phyloP scores from a whole-genome alignment of 2,113 vertebrate species.

The Zosterops lateralis region DNA sequence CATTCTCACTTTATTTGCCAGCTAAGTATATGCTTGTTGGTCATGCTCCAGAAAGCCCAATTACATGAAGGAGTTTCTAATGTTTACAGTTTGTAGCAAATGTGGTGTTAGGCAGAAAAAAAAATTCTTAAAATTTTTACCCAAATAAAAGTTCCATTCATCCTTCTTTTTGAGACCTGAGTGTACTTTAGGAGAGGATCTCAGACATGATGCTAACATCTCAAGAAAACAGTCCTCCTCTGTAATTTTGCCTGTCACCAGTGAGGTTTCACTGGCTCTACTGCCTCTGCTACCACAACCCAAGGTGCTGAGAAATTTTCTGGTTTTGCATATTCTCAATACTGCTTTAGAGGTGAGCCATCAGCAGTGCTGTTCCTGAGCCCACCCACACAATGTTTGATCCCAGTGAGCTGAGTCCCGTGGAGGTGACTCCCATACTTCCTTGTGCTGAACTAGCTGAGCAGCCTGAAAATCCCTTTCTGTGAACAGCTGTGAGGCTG shows the following conservation, averaged over 20 bases:
- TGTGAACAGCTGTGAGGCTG: not conserved
- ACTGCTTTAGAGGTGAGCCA: not conserved
- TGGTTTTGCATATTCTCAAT: not conserved
- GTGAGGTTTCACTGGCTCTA: not conserved
- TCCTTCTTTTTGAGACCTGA: not conserved
- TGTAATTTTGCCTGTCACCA: not conserved
- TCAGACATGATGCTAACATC: not conserved
- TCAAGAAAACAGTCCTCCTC: not conserved
- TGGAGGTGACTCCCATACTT: not conserved
- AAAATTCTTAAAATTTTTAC: not conserved
- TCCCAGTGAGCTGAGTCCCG: not conserved
- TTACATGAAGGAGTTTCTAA: not conserved
- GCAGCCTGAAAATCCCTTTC: not conserved
- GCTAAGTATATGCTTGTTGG: not conserved
- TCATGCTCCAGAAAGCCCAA: not conserved
- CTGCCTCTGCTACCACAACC: not conserved
- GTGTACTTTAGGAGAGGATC: not conserved
- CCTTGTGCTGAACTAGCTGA: not conserved
- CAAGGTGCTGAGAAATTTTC: not conserved
- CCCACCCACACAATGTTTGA: not conserved
- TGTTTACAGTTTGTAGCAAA: not conserved
- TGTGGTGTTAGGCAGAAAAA: not conserved
- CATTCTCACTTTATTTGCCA: not conserved
- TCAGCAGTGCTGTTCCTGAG: not conserved
- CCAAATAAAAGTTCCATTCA: not conserved